phyloP scores from a whole-genome alignment of 2,888 invertebrate species.

The Camponotus fellah region DNA sequence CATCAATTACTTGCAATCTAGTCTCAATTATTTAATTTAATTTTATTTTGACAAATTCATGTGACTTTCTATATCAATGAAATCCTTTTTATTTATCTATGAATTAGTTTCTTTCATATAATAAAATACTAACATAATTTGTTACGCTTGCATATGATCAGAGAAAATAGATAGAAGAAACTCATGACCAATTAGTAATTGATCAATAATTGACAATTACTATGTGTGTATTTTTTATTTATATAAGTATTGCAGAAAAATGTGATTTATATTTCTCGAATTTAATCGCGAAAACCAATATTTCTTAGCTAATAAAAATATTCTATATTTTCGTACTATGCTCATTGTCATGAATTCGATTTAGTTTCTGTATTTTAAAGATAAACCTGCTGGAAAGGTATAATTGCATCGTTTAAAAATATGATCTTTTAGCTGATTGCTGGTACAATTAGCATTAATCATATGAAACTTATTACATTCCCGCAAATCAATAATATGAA shows the following conservation, averaged over 20 bases:
- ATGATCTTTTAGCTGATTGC: constrained; percentile 75
- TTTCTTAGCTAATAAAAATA: neutral
- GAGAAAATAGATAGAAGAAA: neutral
- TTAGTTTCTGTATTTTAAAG: constrained; percentile 27
- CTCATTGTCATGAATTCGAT: constrained; percentile 13
- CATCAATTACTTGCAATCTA: constrained; percentile 79
- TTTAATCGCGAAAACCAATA: constrained; percentile 13
- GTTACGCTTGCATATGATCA: neutral
- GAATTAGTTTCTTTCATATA: constrained; percentile 9
- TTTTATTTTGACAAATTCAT: constrained; percentile 58
- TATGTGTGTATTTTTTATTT: constrained; percentile 55
- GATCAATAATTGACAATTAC: neutral
- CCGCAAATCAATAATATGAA: constrained; percentile 1
- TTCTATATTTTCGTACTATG: neutral
- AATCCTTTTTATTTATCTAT: neutral
- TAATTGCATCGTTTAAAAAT: constrained; percentile 37
- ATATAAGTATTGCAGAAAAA: constrained; percentile 66
- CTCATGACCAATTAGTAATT: neutral
- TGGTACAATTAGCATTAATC: constrained; percentile 77
- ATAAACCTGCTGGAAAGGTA: constrained; percentile 75
- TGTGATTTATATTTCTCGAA: constrained; percentile 41
- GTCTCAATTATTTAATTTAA: constrained; percentile 66
- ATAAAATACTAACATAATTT: constrained; percentile 28
- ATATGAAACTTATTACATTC: constrained; percentile 61
- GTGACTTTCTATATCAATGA: constrained; percentile 57